These are phyloP conservation scores for Silvanus unidentatus DNA, from an alignment of 2,888 invertebrate genomes.

Conservation along the genomic window DNA sequence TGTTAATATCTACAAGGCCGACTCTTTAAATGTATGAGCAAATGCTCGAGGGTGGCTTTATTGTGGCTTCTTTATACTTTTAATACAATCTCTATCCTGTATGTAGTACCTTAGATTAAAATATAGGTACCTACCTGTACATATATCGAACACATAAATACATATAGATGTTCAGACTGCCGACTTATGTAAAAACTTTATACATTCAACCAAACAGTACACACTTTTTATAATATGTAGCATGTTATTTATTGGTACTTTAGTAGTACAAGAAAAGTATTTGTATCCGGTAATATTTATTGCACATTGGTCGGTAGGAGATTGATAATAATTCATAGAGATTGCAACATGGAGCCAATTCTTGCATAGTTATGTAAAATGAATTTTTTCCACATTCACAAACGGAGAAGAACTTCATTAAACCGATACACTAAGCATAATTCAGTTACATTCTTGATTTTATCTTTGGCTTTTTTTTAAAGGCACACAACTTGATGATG, in stretches of 20 bases:
- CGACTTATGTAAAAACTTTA: conserved; percentile 2
- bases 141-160: not conserved
- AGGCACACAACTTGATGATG: too few species aligned
- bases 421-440: too few species aligned
- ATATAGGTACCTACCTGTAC: not conserved
- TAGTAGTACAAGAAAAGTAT: not conserved
- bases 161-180: not conserved
- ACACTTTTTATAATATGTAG: too few species aligned
- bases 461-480: too few species aligned
- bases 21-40: conserved; percentile 20
- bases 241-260: not conserved
- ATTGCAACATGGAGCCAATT: conserved; percentile 3
- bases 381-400: too few species aligned
- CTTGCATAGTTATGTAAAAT: too few species aligned
- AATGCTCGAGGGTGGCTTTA: conserved; percentile 24
- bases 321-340: conserved; percentile 14
- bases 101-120: too few species aligned
- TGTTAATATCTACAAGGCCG: conserved; percentile 34
- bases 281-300: conserved; percentile 10
- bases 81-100: not conserved
- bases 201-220: not conserved
- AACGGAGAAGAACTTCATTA: too few species aligned
- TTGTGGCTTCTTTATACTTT: conserved; percentile 11
- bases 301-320: conserved; percentile 8
- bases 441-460: too few species aligned